Base-by-base conservation (phyloP, 2,888 invertebrate species). In the Erpobdella octoculata region DNA sequence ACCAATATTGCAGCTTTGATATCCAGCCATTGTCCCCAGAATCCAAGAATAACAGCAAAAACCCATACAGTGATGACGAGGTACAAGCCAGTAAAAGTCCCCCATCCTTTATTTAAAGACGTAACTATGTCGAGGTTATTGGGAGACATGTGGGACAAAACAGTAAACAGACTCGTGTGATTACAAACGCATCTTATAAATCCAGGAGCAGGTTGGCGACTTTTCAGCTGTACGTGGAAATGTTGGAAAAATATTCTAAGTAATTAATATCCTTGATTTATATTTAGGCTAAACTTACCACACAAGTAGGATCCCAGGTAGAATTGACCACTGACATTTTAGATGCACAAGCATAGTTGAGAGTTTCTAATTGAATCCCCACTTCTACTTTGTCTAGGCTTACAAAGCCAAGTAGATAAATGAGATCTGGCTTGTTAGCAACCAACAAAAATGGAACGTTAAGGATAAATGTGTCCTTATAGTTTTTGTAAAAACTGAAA, bases 81-180 rank as follows among this genome's bases (percentile, higher is more conserved):
- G 28, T 53, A 53, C 2, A 53, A 21, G 15, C 53, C 53, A 21
- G 28, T 25, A 12, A 25, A 53, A 21, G 53, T 53, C 8, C 53
- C 53, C 53, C 21, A n/a, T 25, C 53, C 53, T 53, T 53, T 53
- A 21, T n/a, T 53, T 53, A 53, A 53, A 8, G 53, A 53, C 53
- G 21, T 53, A 25, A 28, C 9, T 25, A 53, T 21, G 15, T 53
- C 53, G 9, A 53, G 21, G 15, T 53, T 53, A 15, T 53, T 53
- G 28, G 53, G 53, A 53, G 53, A 53, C 53, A 53, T 53, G 18
- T 28, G 21, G 1, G 53, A 21, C 28, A 53, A 53, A 53, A 28
- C 28, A 25, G 53, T 25, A 53, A 53, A 53, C 5, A 53, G 53
- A n/a, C 21, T 53, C 15, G 28, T 25, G 15, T 53, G 53, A 28